Evolutionary conservation across 2,888 invertebrate genomes (phyloP), one percentile per base, ranked within the genome.

Genomic region (Agrochola circellaris): DNA sequence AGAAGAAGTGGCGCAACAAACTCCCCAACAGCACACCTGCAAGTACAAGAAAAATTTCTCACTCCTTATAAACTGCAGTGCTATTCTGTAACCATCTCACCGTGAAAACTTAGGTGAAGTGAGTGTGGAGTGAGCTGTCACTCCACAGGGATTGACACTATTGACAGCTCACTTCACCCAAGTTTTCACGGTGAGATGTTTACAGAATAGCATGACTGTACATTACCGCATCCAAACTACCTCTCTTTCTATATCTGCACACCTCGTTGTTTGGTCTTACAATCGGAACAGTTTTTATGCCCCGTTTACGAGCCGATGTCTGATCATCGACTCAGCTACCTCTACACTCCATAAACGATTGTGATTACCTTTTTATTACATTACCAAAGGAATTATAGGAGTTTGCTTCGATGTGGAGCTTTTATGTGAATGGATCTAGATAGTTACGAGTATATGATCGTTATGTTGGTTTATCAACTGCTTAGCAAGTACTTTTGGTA

Each of bases 201-300:
- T n/a, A n/a, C n/a, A n/a, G n/a, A n/a, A n/a, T n/a, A n/a, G n/a
- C n/a, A n/a, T n/a, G n/a, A n/a, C n/a, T 8, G 6, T 48, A 8
- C 34, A 42, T 51, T 68, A 62, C 82, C 89, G 8, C 65, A 78
- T 88, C 87, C 75, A 60, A 66, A 5, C 9, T 11, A 17, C 1
- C 6, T 15, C 1, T 17, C 13, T 71, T 75, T 56, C 17, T 26
- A 60, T 13, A 30, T 75, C 74, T 13, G 60, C 42, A 56, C 54
- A 74, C 71, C 77, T 73, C 72, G 54, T 85, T 82, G 80, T 83
- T 84, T 71, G 76, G 75, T 82, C 88, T 87, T 88, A 88, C 84
- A 87, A 91, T 90, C 89, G 88, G 89, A 89, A 88, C 88, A 89
- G 88, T 87, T 91, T 91, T 93, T 93, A 92, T 88, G 89, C 84